Conservation (phyloP, 2,797 vertebrate species). For the Eutrigla gurnardus region DNA sequence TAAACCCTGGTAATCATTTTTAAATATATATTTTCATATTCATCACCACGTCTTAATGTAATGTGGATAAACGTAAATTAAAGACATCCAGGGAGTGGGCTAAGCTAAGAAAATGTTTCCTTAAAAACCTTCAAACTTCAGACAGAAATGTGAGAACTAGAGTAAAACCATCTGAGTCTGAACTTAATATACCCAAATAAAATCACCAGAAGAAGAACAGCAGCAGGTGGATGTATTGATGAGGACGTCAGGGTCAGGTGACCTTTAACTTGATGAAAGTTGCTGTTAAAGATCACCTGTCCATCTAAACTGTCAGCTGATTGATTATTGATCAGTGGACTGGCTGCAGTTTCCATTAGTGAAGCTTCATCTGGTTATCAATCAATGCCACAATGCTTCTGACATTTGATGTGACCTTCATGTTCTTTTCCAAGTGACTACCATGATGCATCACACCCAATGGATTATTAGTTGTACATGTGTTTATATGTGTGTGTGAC, state of each 20-base stretch:
- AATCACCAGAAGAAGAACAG: background rate
- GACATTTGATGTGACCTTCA: background rate
- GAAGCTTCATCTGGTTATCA: background rate
- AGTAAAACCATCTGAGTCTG: too few relatives aligned
- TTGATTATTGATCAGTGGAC: background rate
- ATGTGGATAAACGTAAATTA: too few relatives aligned
- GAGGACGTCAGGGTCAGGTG: background rate
- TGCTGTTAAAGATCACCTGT: background rate
- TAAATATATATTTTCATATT: too few relatives aligned
- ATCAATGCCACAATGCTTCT: background rate
- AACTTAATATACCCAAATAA: too few relatives aligned
- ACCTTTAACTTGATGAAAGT: background rate
- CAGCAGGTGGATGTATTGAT: background rate
- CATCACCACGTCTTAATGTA: too few relatives aligned
- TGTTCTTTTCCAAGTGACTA: background rate
- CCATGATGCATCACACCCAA: background rate
- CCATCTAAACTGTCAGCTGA: background rate
- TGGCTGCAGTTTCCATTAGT: background rate
- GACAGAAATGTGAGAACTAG: too few relatives aligned
- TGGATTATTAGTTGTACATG: background rate
- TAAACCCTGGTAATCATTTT: too few relatives aligned
- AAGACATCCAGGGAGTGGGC: too few relatives aligned
- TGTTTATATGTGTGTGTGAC: background rate
- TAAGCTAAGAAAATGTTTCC: too few relatives aligned
- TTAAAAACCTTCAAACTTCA: too few relatives aligned